Evolutionary conservation across 2,888 invertebrate genomes (phyloP).

Genomic region (Zeuzera pyrina): DNA sequence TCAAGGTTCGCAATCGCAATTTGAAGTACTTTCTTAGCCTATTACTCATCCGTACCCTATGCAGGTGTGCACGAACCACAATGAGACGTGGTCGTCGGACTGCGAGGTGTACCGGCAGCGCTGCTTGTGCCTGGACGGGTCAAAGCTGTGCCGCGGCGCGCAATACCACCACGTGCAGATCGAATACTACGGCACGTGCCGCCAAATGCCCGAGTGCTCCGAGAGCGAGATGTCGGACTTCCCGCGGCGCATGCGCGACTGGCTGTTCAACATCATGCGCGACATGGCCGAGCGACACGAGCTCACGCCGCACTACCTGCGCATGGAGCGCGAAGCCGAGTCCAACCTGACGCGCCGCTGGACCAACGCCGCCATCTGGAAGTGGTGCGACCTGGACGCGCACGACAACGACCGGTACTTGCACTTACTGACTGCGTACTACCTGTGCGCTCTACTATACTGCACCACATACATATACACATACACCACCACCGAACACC

Average conservation of each 20-base stretch:
- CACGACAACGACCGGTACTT: conserved; percentile 89
- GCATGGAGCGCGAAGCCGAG: conserved; percentile 93
- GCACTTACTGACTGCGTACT: too few species aligned
- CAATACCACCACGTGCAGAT: conserved; percentile 91
- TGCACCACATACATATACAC: too few species aligned
- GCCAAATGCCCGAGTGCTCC: conserved; percentile 85
- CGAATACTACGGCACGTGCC: conserved; percentile 93
- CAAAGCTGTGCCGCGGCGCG: conserved; percentile 80
- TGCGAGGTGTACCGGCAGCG: conserved; percentile 95
- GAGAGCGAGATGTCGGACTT: conserved; percentile 94
- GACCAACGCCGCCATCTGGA: conserved; percentile 97
- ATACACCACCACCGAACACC: too few species aligned
- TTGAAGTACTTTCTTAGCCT: too few species aligned
- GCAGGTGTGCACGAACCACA: conserved; percentile 92
- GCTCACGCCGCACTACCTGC: conserved; percentile 84
- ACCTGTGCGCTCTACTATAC: too few species aligned
- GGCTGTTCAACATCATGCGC: conserved; percentile 98
- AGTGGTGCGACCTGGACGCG: conserved; percentile 97
- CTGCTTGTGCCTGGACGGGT: conserved; percentile 88
- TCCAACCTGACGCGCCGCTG: conserved; percentile 86
- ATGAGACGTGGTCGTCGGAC: conserved; percentile 95
- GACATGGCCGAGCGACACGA: conserved; percentile 93
- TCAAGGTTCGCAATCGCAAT: too few species aligned
- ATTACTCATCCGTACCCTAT: neutral
- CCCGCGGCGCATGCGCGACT: conserved; percentile 97